Evolutionary conservation across 1,140 invertebrate species (phyloP), one percentile per base, ranked within the genome.

Genomic region (Drosophila tropicalis): DNA sequence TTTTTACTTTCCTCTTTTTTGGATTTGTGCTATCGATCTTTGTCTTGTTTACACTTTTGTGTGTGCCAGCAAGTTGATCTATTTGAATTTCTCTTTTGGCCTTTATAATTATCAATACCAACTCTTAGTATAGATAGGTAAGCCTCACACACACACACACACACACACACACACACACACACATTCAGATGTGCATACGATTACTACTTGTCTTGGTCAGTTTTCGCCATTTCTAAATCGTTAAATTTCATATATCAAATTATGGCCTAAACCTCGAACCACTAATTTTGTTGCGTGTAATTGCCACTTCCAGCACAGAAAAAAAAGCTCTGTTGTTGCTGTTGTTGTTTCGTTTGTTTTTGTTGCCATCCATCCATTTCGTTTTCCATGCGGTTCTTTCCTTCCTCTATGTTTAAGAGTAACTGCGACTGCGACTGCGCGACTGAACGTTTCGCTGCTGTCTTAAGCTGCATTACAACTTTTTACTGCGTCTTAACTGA

Each of bases 401-500:
- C 84, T 89, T 89, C 84, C 84, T 89, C 84, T 89, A 78, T 84
- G 80, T 78, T 90, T 89, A 90, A 84, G 36, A 65, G 76, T 76
- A 81, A 70, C 80, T 89, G 84, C 80, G 44, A 51, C 44, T 51
- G 17, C 44, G 10, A 36, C 34, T 36, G 36, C 36, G 17, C 17
- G 44, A 51, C 44, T 51, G 44, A 51, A 1, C 44, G 44, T 51
- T 51, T 51, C 13, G 84, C 80, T 78, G 76, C 84, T 76, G 80
- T 83, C 81, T 89, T 84, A 89, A 89, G 84, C 84, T 89, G 84
- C 84, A 89, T 89, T 89, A 89, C 84, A 79, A 89, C 84, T 89
- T 89, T 89, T 89, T 89, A 89, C 84, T 89, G 84, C 84, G 84
- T 89, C 84, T 89, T 89, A 89, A 89, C 84, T 89, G 84, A 89